Percentiles rank a stretch among this genome's conserved stretches.
Evolutionary conservation across 2,113 vertebrate genomes (phyloP).

Genomic region (Malurus melanocephalus): DNA sequence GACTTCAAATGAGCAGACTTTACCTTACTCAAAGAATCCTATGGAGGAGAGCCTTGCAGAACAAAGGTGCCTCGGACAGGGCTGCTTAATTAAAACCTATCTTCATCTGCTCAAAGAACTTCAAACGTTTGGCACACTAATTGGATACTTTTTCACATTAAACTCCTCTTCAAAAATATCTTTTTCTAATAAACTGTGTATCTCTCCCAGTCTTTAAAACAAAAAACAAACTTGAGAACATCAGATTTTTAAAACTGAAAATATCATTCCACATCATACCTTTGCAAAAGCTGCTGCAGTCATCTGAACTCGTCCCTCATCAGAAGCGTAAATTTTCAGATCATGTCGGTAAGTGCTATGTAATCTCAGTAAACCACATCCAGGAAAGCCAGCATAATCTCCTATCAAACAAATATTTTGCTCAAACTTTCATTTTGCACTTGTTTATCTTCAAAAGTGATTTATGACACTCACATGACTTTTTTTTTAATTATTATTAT

Average conservation of each 20-base stretch:
- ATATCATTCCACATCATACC: slow-evolving; percentile 57
- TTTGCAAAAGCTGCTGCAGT: slow-evolving; percentile 90
- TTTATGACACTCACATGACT: background rate
- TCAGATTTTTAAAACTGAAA: background rate
- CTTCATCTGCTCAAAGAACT: background rate
- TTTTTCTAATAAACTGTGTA: background rate
- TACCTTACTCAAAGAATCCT: background rate
- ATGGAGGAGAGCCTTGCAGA: background rate
- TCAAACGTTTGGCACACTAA: background rate
- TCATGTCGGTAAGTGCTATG: slow-evolving; percentile 90
- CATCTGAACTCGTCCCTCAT: slow-evolving; percentile 90
- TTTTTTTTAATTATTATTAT: background rate
- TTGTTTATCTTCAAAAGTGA: background rate
- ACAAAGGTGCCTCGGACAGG: background rate
- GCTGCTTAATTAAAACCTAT: background rate
- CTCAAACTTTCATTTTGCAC: slow-evolving; percentile 26
- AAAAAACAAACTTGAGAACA: background rate
- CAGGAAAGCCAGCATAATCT: slow-evolving; percentile 89
- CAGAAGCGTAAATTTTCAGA: slow-evolving; percentile 90
- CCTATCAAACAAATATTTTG: slow-evolving; percentile 74
- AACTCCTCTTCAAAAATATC: background rate
- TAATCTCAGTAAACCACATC: slow-evolving; percentile 85
- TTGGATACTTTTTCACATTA: background rate
- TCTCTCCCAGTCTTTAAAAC: background rate
- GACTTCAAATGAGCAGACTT: background rate